Percentiles rank a stretch among this genome's conserved stretches.
phyloP scores from a whole-genome alignment of 2,888 invertebrate species.

The Nomada ruficornis region DNA sequence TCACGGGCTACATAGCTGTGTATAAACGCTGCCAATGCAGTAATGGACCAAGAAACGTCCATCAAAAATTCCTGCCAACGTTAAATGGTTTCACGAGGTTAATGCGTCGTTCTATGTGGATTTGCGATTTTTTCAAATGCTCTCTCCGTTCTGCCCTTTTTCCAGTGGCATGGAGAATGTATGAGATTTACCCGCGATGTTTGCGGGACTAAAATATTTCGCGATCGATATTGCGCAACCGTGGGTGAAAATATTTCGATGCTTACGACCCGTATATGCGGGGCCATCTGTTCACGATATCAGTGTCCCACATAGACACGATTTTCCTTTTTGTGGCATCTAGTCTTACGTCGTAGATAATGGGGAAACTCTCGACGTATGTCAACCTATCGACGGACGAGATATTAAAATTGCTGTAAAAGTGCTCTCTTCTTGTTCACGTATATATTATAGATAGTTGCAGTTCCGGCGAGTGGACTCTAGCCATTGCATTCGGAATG shows the following conservation, averaged over 20 bases:
- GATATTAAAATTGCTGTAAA: not conserved
- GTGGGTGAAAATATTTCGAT: conserved; percentile 43
- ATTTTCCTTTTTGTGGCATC: conserved; percentile 32
- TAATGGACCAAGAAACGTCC: not conserved
- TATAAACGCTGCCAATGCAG: not conserved
- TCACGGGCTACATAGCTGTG: too few species aligned
- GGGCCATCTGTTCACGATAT: conserved; percentile 56
- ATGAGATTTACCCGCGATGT: not conserved
- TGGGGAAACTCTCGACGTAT: conserved; percentile 14
- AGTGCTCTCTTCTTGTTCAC: too few species aligned
- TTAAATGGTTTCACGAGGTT: conserved; percentile 1
- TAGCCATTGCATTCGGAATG: too few species aligned
- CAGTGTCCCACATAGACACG: conserved; percentile 44
- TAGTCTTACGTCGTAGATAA: conserved; percentile 25
- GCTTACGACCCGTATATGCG: conserved; percentile 43
- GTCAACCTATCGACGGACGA: conserved; percentile 16
- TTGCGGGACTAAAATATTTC: not conserved
- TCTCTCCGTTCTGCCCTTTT: too few species aligned
- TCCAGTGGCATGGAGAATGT: not conserved
- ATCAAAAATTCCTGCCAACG: not conserved
- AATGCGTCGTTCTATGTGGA: not conserved
- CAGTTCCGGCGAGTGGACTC: not conserved
- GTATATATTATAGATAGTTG: too few species aligned
- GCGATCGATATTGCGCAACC: conserved; percentile 41
- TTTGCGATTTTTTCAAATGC: not conserved